These are phyloP conservation scores for Flexamia atlantica DNA, from an alignment of 2,888 invertebrate species.

Conservation along the genomic window DNA sequence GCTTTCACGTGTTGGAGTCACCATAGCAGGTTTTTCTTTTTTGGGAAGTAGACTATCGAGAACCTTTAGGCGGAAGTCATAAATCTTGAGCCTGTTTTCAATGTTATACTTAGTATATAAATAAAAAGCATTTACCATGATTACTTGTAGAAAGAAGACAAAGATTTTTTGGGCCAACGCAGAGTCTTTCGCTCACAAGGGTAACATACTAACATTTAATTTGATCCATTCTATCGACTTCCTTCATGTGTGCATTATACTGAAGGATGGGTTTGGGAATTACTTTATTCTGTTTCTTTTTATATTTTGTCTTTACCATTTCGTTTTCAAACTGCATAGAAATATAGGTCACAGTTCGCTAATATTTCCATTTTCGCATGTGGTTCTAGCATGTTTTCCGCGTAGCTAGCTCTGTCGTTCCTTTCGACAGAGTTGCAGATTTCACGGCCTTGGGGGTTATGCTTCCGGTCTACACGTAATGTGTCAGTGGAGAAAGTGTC, in stretches of 20 bases:
- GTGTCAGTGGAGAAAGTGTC: neutral
- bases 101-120: neutral
- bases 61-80: neutral
- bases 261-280: neutral
- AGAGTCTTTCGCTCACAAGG: conserved; percentile 2
- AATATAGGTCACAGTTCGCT: neutral
- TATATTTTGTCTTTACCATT: neutral
- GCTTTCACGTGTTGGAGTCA: neutral
- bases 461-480: neutral
- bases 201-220: neutral
- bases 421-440: neutral
- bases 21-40: neutral
- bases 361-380: neutral
- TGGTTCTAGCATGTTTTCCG: neutral
- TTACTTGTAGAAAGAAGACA: neutral
- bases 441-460: neutral
- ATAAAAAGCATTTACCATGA: neutral
- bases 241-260: conserved; percentile 9
- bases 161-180: conserved; percentile 9
- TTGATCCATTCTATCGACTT: neutral
- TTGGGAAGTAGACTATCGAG: neutral
- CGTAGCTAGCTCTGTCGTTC: neutral
- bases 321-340: neutral
- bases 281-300: neutral
- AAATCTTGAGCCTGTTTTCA: neutral